A percentile compares a stretch with the other conserved stretches of the same genome.
Evolutionary conservation across 2,888 invertebrate genomes (phyloP).

Genomic region (Anthophora plumipes): DNA sequence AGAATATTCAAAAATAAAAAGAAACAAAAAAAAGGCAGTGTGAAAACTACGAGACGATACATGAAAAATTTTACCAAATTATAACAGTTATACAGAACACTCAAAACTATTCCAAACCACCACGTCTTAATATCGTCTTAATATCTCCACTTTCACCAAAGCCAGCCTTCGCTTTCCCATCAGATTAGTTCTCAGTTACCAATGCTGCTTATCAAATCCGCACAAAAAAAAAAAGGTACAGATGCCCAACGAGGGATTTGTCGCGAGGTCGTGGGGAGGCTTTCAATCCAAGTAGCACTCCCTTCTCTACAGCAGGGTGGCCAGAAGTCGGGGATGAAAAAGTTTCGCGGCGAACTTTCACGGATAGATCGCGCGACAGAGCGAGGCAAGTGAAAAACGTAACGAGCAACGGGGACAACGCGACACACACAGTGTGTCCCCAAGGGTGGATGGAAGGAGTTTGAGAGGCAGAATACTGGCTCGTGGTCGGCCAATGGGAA

Average conservation of each 20-base stretch:
- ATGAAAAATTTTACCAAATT: no score
- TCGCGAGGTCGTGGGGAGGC: conserved; percentile 1
- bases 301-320: no score
- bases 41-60: no score
- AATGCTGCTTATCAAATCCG: no score
- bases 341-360: conserved; percentile 58
- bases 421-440: not conserved
- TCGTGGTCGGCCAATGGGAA: conserved; percentile 65
- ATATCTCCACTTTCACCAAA: no score
- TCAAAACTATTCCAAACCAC: no score
- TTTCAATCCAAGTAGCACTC: not conserved
- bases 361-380: conserved; percentile 39
- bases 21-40: no score
- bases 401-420: conserved; percentile 31
- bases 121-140: no score
- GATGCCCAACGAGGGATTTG: not conserved
- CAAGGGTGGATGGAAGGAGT: conserved; percentile 21
- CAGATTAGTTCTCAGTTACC: no score
- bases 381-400: conserved; percentile 31
- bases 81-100: no score
- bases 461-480: conserved; percentile 46
- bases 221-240: not conserved
- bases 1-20: no score
- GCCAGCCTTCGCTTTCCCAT: no score
- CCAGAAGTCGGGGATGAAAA: conserved; percentile 37